These are phyloP conservation scores for Calyptommatus sinebrachiatus DNA, from an alignment of 2,113 vertebrate genomes.

Conservation along the genomic window DNA sequence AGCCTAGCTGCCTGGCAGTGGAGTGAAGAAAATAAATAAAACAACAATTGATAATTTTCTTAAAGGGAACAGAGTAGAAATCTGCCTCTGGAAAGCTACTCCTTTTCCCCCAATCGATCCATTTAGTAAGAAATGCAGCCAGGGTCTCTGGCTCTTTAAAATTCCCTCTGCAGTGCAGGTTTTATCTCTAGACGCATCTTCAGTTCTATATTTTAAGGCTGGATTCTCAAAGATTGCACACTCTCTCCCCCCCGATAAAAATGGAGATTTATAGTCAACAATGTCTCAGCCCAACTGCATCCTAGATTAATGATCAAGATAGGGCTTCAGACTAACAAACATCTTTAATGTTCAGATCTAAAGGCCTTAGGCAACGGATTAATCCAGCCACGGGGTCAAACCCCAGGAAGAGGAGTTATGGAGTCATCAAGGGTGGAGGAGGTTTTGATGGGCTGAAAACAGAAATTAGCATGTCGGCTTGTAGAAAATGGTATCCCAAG, in stretches of 20 bases:
- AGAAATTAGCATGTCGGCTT: not conserved
- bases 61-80: not conserved
- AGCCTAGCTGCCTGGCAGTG: not conserved
- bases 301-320: not conserved
- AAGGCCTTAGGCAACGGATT: not conserved
- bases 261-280: constrained; percentile 5
- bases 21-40: constrained; percentile 15
- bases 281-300: constrained; percentile 4
- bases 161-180: not conserved
- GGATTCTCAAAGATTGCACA: not conserved
- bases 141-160: constrained; percentile 23
- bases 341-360: not conserved
- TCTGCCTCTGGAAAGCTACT: constrained; percentile 10
- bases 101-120: not conserved
- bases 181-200: constrained; percentile 19
- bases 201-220: not conserved
- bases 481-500: not conserved
- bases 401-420: not conserved
- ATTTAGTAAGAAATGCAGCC: constrained; percentile 10
- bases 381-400: not conserved
- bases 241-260: not conserved
- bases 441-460: not conserved
- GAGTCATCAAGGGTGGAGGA: not conserved
- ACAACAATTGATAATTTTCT: not conserved
- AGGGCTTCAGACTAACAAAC: not conserved